These are phyloP conservation scores for Camptogramma bilineatum DNA, from an alignment of 2,888 invertebrate species.

Conservation along the genomic window DNA sequence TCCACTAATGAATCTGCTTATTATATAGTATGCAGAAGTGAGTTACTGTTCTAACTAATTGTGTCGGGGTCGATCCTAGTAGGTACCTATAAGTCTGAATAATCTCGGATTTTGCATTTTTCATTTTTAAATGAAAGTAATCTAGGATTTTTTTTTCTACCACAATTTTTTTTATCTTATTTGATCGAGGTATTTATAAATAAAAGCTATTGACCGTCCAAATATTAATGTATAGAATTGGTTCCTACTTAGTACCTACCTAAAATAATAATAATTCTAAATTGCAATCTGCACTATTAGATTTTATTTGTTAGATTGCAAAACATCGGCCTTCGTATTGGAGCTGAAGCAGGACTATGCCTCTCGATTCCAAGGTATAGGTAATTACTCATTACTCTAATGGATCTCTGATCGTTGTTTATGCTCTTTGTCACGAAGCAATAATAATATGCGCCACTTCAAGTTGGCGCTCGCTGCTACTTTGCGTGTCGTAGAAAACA, in stretches of 20 bases:
- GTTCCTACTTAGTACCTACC: not conserved
- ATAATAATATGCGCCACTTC: constrained; percentile 49
- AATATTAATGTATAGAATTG: not conserved
- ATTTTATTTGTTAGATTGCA: constrained; percentile 60
- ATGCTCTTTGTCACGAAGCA: constrained; percentile 69
- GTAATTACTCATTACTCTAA: constrained; percentile 76
- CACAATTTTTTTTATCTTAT: no score
- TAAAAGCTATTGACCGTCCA: not conserved
- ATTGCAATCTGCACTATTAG: constrained; percentile 43
- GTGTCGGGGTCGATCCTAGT: no score
- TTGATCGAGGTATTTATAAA: no score
- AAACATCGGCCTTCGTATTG: constrained; percentile 67
- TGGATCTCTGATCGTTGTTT: constrained; percentile 67
- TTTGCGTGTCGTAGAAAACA: constrained; percentile 26
- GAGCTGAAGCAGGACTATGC: constrained; percentile 54
- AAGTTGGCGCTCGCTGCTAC: constrained; percentile 14
- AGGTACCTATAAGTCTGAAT: no score
- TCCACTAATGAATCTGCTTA: no score
- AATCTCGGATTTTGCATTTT: no score
- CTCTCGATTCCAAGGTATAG: constrained; percentile 59
- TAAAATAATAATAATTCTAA: constrained; percentile 28
- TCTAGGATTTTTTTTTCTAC: no score
- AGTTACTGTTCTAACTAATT: no score
- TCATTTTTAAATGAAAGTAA: no score
- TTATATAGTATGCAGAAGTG: no score